These are phyloP conservation scores for Lomographa bimaculata DNA, from an alignment of 2,888 invertebrate species.

Conservation along the genomic window DNA sequence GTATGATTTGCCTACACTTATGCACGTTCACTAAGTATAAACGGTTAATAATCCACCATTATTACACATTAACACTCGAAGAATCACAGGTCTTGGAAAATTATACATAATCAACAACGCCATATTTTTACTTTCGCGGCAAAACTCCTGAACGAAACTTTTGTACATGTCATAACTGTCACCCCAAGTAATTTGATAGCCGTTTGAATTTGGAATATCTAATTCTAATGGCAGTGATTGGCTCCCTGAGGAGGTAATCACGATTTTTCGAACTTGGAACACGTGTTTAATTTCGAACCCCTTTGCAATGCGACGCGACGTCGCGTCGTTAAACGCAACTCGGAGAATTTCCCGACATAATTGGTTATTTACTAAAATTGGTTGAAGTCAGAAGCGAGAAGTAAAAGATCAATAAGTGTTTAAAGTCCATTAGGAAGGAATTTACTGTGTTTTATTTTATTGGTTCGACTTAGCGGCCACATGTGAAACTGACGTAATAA, in stretches of 20 bases:
- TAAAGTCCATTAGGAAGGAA: slow-evolving; percentile 16
- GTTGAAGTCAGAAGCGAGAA: slow-evolving; percentile 13
- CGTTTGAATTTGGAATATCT: slow-evolving; percentile 77
- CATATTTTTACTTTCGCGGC: too few relatives aligned
- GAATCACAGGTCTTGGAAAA: too few relatives aligned
- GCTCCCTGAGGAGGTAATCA: slow-evolving; percentile 81
- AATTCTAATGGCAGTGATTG: slow-evolving; percentile 81
- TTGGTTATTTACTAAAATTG: slow-evolving; percentile 41
- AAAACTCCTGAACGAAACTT: too few relatives aligned
- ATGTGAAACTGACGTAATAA: slow-evolving; percentile 50
- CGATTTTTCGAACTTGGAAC: slow-evolving; percentile 77
- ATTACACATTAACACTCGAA: too few relatives aligned
- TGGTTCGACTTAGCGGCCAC: slow-evolving; percentile 38
- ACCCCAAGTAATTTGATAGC: slow-evolving; percentile 72
- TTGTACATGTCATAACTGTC: slow-evolving; percentile 53
- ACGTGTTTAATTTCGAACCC: slow-evolving; percentile 78
- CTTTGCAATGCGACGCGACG: slow-evolving; percentile 65
- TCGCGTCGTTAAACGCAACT: slow-evolving; percentile 44
- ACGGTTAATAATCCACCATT: too few relatives aligned
- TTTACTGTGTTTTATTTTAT: slow-evolving; percentile 20
- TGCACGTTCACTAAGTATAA: too few relatives aligned
- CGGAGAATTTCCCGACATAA: slow-evolving; percentile 27
- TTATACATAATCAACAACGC: too few relatives aligned
- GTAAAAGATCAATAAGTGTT: slow-evolving; percentile 14
- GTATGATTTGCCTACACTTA: too few relatives aligned